Base-by-base conservation (phyloP, 2,888 invertebrate genomes). In the Nysson spinosus region DNA sequence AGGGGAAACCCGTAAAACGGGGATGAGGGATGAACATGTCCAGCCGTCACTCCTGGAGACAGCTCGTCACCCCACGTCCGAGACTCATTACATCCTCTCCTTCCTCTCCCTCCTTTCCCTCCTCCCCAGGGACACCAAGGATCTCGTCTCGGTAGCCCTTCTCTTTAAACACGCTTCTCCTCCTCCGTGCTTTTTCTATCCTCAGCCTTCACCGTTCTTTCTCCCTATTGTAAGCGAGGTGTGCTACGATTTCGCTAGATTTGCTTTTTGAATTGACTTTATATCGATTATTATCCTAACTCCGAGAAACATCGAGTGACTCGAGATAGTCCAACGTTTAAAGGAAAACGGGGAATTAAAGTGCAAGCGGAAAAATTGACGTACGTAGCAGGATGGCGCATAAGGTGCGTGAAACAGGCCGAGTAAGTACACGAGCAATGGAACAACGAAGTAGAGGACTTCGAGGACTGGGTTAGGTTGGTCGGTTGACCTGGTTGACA, bases 401-500 rank as follows among this genome's bases (percentile, higher is more conserved):
- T 40, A 44, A 35, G 50, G 30, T 26, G 20, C 16, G 17, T 24
- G 19, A 20, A 2, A 35, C 32, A 19, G 43, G 60, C 61, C 67
- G 68, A 60, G 69, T 72, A 74, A 60, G 72, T 60, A 58, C 39
- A 57, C 50, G 54, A 64, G 43, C 56, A 70, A 35, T 69, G 55
- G 60, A 39, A 57, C 52, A 60, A 68, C 52, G 51, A 50, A 64
- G 66, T 63, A 60, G 60, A 69, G 72, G 65, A 66, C 69, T 72
- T 60, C 55, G 64, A 65, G 71, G 73, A 74, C 75, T 75, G 76
- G 85, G 85, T 86, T 82, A 82, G 86, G 85, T 85, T 82, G 77
- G 84, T 77, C 78, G 82, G 82, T 82, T 87, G 86, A 87, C 86
- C 86, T 83, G 87, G 86, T 87, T 87, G 87, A 87, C 87, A 88